phyloP scores from a whole-genome alignment of 2,113 vertebrate species.

The Cyanoliseus patagonus region DNA sequence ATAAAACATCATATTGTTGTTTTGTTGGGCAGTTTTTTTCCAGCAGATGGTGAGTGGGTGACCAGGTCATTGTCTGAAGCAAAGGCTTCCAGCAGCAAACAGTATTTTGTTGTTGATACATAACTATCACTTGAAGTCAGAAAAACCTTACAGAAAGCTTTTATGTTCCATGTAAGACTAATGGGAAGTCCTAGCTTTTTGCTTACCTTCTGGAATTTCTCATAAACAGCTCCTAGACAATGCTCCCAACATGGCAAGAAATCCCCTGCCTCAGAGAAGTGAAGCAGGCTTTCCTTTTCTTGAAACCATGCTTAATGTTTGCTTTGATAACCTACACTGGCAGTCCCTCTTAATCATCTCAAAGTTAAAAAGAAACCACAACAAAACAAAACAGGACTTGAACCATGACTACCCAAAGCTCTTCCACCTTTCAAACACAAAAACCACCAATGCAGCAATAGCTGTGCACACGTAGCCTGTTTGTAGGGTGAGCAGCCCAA shows the following conservation, averaged over 20 bases:
- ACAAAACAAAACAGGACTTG: background rate
- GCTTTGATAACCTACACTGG: background rate
- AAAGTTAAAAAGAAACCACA: background rate
- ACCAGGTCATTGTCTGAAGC: background rate
- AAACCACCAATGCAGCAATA: background rate
- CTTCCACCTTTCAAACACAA: background rate
- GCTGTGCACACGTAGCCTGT: too few relatives aligned
- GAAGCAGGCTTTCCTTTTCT: background rate
- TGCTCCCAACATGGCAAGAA: background rate
- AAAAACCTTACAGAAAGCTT: background rate
- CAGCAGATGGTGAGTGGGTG: background rate
- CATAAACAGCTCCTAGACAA: background rate
- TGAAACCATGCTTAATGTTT: background rate
- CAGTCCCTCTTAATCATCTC: background rate
- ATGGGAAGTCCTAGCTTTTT: background rate
- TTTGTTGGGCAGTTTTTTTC: background rate
- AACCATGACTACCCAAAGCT: background rate
- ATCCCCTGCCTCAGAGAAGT: background rate
- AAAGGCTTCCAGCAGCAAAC: background rate
- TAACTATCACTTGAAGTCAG: background rate
- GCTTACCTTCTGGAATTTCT: background rate
- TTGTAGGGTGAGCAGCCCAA: background rate
- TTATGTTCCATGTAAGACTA: background rate
- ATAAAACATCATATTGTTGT: background rate
- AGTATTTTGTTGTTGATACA: background rate